These are phyloP conservation scores for Rhyacichthys aspro DNA, from an alignment of 2,797 vertebrate species.

Conservation along the genomic window DNA sequence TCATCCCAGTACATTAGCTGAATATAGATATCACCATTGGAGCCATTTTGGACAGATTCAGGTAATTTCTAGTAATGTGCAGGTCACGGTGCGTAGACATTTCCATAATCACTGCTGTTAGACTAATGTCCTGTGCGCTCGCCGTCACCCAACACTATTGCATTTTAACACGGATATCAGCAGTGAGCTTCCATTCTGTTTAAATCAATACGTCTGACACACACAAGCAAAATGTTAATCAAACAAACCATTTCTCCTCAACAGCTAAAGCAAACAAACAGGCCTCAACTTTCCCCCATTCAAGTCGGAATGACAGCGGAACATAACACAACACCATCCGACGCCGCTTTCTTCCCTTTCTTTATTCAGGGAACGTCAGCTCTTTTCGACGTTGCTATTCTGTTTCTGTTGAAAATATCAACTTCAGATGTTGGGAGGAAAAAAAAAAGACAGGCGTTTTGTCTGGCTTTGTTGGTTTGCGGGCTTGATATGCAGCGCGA, in stretches of 20 bases:
- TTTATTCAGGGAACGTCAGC: conserved; percentile 74
- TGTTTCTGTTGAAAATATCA: conserved; percentile 78
- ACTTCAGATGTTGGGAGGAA: conserved; percentile 75
- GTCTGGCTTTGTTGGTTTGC: conserved; percentile 75
- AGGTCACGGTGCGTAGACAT: conserved; percentile 33
- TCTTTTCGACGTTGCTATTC: too few relatives aligned
- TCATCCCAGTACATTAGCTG: conserved; percentile 68
- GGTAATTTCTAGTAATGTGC: conserved; percentile 52
- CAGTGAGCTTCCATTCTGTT: not conserved
- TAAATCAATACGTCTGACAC: conserved; percentile 35
- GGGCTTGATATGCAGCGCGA: conserved; percentile 77
- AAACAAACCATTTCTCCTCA: conserved; percentile 75
- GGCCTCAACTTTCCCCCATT: conserved; percentile 74
- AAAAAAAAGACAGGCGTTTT: conserved; percentile 71
- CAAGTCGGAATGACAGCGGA: conserved; percentile 77
- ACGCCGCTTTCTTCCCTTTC: conserved; percentile 48
- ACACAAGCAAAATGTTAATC: conserved; percentile 72
- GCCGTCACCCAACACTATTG: not conserved
- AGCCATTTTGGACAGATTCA: conserved; percentile 20
- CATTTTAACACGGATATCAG: not conserved
- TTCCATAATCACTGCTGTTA: conserved; percentile 8
- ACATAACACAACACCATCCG: conserved; percentile 66
- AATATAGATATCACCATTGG: conserved; percentile 51
- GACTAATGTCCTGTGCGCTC: not conserved
- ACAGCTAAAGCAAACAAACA: conserved; percentile 72